Base-by-base conservation (phyloP, 2,888 invertebrate genomes). In the Heliothis peltigera region DNA sequence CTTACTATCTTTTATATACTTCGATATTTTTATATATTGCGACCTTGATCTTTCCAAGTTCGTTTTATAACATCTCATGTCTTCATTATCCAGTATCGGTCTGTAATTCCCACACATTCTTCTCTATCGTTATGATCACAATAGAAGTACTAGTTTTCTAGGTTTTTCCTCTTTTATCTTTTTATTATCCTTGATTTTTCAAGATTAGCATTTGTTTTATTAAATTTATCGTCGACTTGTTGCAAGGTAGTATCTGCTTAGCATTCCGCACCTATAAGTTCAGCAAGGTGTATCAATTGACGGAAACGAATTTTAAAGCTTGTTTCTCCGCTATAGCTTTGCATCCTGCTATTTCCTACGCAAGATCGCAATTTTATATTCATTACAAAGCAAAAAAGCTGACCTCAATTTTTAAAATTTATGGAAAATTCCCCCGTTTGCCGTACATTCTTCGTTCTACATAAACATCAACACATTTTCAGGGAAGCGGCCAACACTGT, bases 41-140 rank as follows among this genome's bases (percentile, higher is more conserved):
- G 70, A 75, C 75, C 76, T 75, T 79, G 57, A n/a, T 52, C 17
- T 39, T 70, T 70, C 66, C 76, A 66, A 79, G 65, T 58, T 70
- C 7, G 58, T 75, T 64, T 64, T 64, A 64, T 72, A n/a, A n/a
- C 74, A 56, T 44, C 18, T 35, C n/a, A 19, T 53, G 25, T 19
- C 44, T 22, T 66, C 53, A 3, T 1, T 22, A 12, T 12, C 32
- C 32, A n/a, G n/a, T n/a, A n/a, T 28, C 1, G 7, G 28, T 28
- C 28, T 32, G 32, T 10, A 12, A 32, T 32, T 32, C 0, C 8
- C 8, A 12, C 32, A 2, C 3, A 32, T 12, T 32, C 32, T 32
- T 12, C 3, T 32, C 3, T 12, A 32, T 12, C 12, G 3, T 2
- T 12, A 32, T 32, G 10, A 32, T 12, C 10, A 12, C n/a, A n/a